Base-by-base conservation (phyloP, 2,113 vertebrate species). In the Ploceus nigricollis region DNA sequence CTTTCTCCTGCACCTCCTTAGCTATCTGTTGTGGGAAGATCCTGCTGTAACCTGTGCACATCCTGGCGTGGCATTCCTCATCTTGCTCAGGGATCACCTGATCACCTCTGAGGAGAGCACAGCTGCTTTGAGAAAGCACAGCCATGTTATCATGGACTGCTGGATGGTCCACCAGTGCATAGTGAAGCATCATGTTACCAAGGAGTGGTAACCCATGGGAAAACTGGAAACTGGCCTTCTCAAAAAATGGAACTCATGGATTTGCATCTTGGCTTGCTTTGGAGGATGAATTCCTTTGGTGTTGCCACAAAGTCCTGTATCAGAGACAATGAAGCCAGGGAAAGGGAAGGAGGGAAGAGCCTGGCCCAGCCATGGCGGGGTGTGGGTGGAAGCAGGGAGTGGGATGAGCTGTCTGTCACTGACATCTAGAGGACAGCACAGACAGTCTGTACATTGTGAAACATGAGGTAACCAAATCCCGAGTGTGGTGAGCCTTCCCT, bases 381-480 rank as follows among this genome's bases (percentile, higher is more conserved):
- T 39, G 28, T 50, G 40, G 47, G 7, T 82, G 58, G 66, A 35
- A 79, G 72, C 1, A 8, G 23, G 39, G 39, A 77, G 10, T 68
- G 48, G 35, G 47, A 51, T 75, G 56, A 33, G 23, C 92, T 94
- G 89, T 54, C 58, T 78, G 39, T 70, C 94, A 42, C 96, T 93
- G 97, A 94, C 95, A 97, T 68, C 97, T 97, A 96, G 95, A 96
- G 97, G 97, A 64, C 66, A 44, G 30, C 4, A 2, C 47, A 50
- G 75, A 39, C n/a, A 25, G 12, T 10, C 19, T 40, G 33, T 11
- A 4, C 22, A 0, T 4, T 24, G 57, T 28, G 27, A 64, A 50
- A 37, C 25, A 7, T 17, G 60, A 83, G 42, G 19, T 40, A 40
- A 54, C 51, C 28, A n/a, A 31, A 47, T 33, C 31, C 15, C 1